phyloP scores from a whole-genome alignment of 1,140 invertebrate genomes.

The Diabrotica virgifera region DNA sequence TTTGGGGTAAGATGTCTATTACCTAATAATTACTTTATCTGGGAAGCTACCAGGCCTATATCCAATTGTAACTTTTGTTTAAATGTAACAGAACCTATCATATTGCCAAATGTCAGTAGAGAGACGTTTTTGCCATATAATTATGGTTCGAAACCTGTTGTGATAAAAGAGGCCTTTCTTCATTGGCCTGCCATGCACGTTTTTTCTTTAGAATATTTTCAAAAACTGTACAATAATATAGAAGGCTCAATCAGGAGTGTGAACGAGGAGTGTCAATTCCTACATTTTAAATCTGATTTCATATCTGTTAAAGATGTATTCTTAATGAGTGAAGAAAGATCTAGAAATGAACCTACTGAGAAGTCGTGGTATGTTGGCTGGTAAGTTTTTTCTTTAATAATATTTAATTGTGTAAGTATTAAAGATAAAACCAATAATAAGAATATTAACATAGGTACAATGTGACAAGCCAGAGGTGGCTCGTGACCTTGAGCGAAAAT shows the following conservation, averaged over 20 bases:
- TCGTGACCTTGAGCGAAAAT: too few relatives aligned
- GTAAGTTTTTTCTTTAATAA: conserved; percentile 55
- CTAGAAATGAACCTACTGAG: conserved; percentile 58
- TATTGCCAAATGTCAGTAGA: conserved; percentile 63
- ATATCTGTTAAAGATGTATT: conserved; percentile 75
- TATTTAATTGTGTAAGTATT: background rate
- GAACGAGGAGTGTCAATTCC: conserved; percentile 82
- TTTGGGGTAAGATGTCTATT: conserved; percentile 66
- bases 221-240: conserved; percentile 66
- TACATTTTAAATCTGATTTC: conserved; percentile 85
- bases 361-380: conserved; percentile 89
- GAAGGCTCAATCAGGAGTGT: conserved; percentile 64
- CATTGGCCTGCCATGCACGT: conserved; percentile 74
- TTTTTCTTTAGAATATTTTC: conserved; percentile 76
- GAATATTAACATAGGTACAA: too few relatives aligned
- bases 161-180: conserved; percentile 71
- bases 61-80: conserved; percentile 75
- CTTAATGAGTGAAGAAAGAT: conserved; percentile 66
- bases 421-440: too few relatives aligned
- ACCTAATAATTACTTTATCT: conserved; percentile 78
- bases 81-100: conserved; percentile 52
- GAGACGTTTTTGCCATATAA: conserved; percentile 67
- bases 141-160: conserved; percentile 77
- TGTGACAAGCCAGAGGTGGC: too few relatives aligned
- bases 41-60: conserved; percentile 80